Evolutionary conservation across 53 echinoderm and acorn worm species (phyloP), one percentile per base, ranked within the genome.

Genomic region (Patiria pectinifera): DNA sequence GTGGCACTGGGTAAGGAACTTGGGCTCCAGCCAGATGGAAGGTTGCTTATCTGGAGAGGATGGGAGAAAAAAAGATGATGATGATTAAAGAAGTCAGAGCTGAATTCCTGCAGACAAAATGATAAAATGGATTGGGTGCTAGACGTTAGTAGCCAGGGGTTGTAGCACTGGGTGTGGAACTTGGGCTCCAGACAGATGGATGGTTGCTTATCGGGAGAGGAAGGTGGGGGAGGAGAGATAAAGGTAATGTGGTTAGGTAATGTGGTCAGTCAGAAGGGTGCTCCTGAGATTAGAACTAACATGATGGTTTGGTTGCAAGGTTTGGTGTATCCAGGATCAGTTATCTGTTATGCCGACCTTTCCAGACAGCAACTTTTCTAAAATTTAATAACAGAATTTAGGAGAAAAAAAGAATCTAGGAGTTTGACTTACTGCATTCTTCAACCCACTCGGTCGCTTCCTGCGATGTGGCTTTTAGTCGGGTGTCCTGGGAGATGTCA

Each of bases 111-210:
- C 35, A 35, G 35, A 35, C 35, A 35, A 35, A 35, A 35, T 35
- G 35, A 35, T 35, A 1, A 7, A 18, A 92, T 13, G 98, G 98
- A 77, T 96, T 85, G 26, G 96, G 91, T 44, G 98, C 95, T 62
- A 96, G 93, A 88, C 95, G 98, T 85, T 98, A 96, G 94, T 96
- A 98, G 91, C 95, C 96, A 9, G 96, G 76, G 11, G 98, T 98
- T 69, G 60, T 35, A 1, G 35, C 35, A 35, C 35, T 35, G 35
- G 35, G 35, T 35, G 1, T 0, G 35, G 35, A 35, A 35, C 35
- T 35, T 35, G 35, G 35, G 35, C 35, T 35, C 35, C 35, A 35
- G 35, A 0, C 35, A 35, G 35, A 35, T 35, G 35, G 35, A 35
- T 35, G 35, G 35, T 35, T 35, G 35, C 35, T 60, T 60, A 59